A percentile compares a stretch with the other conserved stretches of the same genome.
phyloP scores from a whole-genome alignment of 2,797 vertebrate species.

The Pyrrhura leucotis region DNA sequence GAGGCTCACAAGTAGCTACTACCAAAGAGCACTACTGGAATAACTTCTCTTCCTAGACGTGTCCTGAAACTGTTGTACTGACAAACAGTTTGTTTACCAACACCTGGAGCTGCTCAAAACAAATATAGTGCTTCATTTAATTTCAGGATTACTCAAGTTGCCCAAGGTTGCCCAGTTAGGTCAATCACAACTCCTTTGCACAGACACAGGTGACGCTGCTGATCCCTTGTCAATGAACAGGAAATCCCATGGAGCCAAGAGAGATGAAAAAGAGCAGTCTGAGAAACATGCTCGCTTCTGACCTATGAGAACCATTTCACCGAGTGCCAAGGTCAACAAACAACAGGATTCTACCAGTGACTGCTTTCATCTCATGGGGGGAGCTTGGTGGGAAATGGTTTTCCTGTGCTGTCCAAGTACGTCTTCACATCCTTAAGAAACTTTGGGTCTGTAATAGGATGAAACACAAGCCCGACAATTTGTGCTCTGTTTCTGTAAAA shows the following conservation, averaged over 20 bases:
- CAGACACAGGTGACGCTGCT: conserved; percentile 18
- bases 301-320: conserved; percentile 23
- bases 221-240: conserved; percentile 3
- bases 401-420: conserved; percentile 15
- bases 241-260: conserved; percentile 35
- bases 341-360: conserved; percentile 24
- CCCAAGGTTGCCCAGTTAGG: not conserved
- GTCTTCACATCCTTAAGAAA: not conserved
- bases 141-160: not conserved
- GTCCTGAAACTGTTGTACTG: not conserved
- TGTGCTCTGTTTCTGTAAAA: not conserved
- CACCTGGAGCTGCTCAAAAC: not conserved
- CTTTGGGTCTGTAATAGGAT: not conserved
- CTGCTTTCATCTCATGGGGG: conserved; percentile 54
- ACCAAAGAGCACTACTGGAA: not conserved
- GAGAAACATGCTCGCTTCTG: conserved; percentile 48
- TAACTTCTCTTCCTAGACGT: not conserved
- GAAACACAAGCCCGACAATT: not conserved
- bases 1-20: not conserved
- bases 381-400: conserved; percentile 43
- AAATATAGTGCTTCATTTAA: not conserved
- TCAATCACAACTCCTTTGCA: not conserved
- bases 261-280: conserved; percentile 40
- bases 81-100: not conserved
- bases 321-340: conserved; percentile 47